Conservation (phyloP, 2,888 invertebrate genomes). For the Campopleginae sp. region DNA sequence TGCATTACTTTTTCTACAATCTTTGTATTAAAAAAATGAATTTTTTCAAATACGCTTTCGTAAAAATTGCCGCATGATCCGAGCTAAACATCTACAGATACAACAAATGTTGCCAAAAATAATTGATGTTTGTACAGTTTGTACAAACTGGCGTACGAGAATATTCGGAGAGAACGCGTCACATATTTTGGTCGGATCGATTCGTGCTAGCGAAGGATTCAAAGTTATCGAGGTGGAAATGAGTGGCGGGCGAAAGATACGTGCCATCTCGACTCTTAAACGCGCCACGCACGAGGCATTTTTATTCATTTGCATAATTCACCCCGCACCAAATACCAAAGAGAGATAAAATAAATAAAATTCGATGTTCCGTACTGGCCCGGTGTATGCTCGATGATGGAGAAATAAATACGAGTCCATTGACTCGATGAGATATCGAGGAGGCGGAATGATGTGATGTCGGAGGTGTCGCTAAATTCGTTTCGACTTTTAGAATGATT, state of each 20-base stretch:
- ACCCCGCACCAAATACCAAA: slow-evolving; percentile 24
- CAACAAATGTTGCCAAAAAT: neutral
- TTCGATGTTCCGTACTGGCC: slow-evolving; percentile 29
- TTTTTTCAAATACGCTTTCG: too few relatives aligned
- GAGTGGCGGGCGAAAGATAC: neutral
- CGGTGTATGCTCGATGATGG: slow-evolving; percentile 40
- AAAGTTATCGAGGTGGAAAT: slow-evolving; percentile 3
- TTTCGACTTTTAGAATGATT: slow-evolving; percentile 2
- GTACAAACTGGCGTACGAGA: neutral
- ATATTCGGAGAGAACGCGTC: neutral
- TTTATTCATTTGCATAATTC: slow-evolving; percentile 57
- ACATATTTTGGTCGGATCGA: neutral
- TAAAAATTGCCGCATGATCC: too few relatives aligned
- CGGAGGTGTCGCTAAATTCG: slow-evolving; percentile 27
- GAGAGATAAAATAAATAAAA: slow-evolving; percentile 36
- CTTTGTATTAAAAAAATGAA: too few relatives aligned
- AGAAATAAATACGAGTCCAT: slow-evolving; percentile 24
- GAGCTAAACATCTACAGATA: too few relatives aligned
- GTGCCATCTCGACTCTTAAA: neutral
- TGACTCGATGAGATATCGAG: slow-evolving; percentile 48
- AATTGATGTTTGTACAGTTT: slow-evolving; percentile 2
- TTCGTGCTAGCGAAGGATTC: neutral
- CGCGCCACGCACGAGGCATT: slow-evolving; percentile 9
- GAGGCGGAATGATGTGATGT: slow-evolving; percentile 31
- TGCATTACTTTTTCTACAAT: too few relatives aligned